Conservation (phyloP, 1,140 invertebrate genomes). For the Diabrotica undecimpunctata region DNA sequence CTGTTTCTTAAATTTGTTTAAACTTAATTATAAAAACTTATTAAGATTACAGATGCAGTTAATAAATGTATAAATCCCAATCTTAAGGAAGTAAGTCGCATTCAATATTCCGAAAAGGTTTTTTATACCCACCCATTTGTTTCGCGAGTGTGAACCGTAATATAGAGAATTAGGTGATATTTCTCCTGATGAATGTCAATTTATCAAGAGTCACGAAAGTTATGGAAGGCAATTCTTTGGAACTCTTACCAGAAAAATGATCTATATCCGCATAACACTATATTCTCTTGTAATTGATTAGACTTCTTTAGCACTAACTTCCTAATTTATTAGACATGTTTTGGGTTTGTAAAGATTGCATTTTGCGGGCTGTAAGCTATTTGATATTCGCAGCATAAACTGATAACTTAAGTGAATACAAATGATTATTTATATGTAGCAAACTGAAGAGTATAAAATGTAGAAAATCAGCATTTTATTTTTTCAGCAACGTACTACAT, state of each 20-base stretch:
- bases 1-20: no score
- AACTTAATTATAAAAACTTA: no score
- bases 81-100: neutral
- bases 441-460: no score
- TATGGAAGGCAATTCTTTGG: slow-evolving; percentile 12
- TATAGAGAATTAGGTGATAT: slow-evolving; percentile 12
- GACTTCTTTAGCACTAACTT: slow-evolving; percentile 1
- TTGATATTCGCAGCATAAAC: no score
- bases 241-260: slow-evolving; percentile 7
- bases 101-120: slow-evolving; percentile 14
- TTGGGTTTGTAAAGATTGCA: no score
- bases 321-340: neutral
- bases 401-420: no score
- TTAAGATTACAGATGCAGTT: no score
- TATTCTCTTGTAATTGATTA: slow-evolving; percentile 5
- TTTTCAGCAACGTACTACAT: no score
- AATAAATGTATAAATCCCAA: no score
- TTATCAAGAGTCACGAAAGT: slow-evolving; percentile 13
- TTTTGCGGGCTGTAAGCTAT: no score
- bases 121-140: slow-evolving; percentile 12
- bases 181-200: slow-evolving; percentile 11
- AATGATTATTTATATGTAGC: no score
- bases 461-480: no score
- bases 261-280: neutral
- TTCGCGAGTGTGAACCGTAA: slow-evolving; percentile 14